These are phyloP conservation scores for Elaphurus davidianus DNA, from an alignment of 2,113 vertebrate genomes.

Conservation along the genomic window DNA sequence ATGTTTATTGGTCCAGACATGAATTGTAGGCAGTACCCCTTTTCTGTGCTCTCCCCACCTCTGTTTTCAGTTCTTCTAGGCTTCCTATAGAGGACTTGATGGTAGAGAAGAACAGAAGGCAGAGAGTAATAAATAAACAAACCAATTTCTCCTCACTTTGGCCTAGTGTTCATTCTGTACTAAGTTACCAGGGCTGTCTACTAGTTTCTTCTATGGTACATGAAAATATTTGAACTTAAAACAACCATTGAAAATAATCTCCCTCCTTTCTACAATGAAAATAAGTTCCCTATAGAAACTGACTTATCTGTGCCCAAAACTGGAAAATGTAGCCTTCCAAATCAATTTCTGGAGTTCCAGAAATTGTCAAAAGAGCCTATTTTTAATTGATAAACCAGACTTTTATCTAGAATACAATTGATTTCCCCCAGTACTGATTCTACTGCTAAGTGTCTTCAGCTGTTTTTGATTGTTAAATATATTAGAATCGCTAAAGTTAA, in stretches of 20 bases:
- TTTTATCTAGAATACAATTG: conserved; percentile 11
- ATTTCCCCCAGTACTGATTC: not conserved
- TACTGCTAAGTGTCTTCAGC: conserved; percentile 4
- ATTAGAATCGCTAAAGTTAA: not conserved
- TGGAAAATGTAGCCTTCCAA: conserved; percentile 12
- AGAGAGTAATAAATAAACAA: not conserved
- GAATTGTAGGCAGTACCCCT: not conserved
- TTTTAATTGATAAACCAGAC: conserved; percentile 6
- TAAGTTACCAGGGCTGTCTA: not conserved
- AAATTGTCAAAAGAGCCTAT: not conserved
- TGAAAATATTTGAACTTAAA: conserved; percentile 33
- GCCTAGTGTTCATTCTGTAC: not conserved
- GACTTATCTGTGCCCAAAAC: not conserved
- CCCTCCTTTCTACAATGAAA: not conserved
- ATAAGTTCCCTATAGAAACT: conserved; percentile 9
- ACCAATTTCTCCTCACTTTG: not conserved
- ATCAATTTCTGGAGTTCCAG: not conserved
- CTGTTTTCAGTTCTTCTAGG: not conserved
- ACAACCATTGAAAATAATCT: conserved; percentile 4
- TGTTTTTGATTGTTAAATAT: conserved; percentile 49
- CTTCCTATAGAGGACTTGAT: not conserved
- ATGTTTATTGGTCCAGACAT: not conserved
- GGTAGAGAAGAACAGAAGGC: not conserved
- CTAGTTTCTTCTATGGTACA: not conserved
- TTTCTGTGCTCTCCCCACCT: not conserved